Conservation (phyloP, 2,113 vertebrate species). For the Tichodroma muraria region DNA sequence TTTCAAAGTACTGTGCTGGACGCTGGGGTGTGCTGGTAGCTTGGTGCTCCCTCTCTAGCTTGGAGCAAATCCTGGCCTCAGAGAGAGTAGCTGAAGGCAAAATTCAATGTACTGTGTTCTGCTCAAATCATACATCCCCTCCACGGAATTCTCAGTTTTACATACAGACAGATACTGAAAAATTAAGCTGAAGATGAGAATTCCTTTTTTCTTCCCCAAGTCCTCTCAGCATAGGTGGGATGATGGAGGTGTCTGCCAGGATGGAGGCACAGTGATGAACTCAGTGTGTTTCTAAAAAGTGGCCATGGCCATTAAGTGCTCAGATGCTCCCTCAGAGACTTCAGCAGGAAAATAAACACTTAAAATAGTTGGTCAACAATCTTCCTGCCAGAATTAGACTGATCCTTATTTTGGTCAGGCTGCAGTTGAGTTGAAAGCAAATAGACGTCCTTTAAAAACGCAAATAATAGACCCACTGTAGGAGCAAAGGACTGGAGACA, state of each 20-base stretch:
- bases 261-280: background rate
- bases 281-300: background rate
- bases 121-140: background rate
- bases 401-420: background rate
- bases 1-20: background rate
- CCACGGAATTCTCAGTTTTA: background rate
- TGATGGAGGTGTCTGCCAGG: background rate
- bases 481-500: background rate
- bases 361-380: background rate
- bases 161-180: background rate
- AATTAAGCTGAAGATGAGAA: background rate
- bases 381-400: background rate
- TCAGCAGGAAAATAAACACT: background rate
- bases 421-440: background rate
- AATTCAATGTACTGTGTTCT: background rate
- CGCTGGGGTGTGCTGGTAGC: background rate
- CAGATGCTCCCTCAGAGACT: background rate
- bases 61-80: background rate
- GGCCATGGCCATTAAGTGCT: accelerated
- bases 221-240: background rate
- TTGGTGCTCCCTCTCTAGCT: background rate
- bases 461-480: conserved; percentile 14
- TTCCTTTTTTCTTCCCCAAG: background rate
- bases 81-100: background rate
- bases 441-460: background rate